Evolutionary conservation across 2,113 vertebrate genomes (phyloP).

Genomic region (Ranitomeya imitator): DNA sequence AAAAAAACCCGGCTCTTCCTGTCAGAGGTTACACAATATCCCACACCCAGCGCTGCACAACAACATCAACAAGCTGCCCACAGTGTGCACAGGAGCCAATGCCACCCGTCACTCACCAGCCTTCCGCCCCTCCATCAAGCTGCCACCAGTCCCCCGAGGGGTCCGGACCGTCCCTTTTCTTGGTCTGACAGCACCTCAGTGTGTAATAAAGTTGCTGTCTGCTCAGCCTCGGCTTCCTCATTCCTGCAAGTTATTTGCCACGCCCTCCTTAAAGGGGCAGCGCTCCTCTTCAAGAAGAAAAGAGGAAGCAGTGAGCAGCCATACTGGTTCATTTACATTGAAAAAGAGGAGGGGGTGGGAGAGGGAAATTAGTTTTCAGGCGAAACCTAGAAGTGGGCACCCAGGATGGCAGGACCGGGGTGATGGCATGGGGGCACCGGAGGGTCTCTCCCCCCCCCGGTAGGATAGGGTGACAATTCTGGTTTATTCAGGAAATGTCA

Average conservation of each 20-base stretch:
- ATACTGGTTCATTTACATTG: background rate
- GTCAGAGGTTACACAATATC: slow-evolving; percentile 53
- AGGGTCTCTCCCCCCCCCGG: no score
- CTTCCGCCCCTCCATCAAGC: slow-evolving; percentile 38
- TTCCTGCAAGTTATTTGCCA: slow-evolving; percentile 29
- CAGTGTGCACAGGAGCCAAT: background rate
- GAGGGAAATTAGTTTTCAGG: background rate
- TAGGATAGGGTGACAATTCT: background rate
- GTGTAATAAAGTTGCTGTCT: background rate
- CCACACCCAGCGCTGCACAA: slow-evolving; percentile 39
- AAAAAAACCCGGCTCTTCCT: background rate
- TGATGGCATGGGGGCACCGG: no score
- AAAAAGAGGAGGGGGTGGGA: background rate
- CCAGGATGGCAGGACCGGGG: background rate
- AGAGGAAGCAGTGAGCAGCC: slow-evolving; percentile 49
- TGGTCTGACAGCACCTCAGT: background rate
- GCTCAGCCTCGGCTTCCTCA: slow-evolving; percentile 34
- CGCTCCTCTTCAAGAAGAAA: background rate
- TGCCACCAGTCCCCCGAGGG: background rate
- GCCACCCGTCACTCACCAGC: background rate
- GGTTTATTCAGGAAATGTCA: background rate
- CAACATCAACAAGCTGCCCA: background rate
- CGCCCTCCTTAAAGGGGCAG: slow-evolving; percentile 51
- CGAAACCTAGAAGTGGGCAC: background rate
- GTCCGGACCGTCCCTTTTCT: background rate